Evolutionary conservation across 2,888 invertebrate genomes (phyloP).

Genomic region (Meta bourneti): DNA sequence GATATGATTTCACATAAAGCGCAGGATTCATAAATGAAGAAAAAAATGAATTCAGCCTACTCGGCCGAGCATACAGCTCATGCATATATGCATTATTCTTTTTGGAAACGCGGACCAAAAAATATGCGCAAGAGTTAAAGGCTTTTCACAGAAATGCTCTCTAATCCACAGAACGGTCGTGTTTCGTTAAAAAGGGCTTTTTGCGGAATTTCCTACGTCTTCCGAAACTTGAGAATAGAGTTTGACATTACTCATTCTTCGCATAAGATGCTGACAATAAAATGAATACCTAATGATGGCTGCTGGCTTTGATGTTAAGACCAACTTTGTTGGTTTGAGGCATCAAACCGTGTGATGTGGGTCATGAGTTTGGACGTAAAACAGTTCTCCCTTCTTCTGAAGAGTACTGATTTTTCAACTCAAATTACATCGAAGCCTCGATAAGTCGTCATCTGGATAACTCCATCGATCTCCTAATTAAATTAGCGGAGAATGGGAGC

Average conservation of each 20-base stretch:
- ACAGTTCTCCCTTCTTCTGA: too few relatives aligned
- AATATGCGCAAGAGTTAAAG: neutral
- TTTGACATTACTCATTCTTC: neutral
- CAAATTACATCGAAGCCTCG: too few relatives aligned
- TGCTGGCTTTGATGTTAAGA: neutral
- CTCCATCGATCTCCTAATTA: too few relatives aligned
- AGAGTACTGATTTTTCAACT: too few relatives aligned
- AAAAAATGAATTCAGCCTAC: constrained; percentile 16
- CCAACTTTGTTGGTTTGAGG: too few relatives aligned
- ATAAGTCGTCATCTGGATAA: too few relatives aligned
- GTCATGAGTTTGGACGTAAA: too few relatives aligned
- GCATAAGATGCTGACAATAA: neutral
- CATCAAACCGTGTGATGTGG: too few relatives aligned
- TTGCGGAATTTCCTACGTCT: neutral
- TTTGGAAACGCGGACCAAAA: neutral
- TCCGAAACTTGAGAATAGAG: neutral
- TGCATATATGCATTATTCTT: constrained; percentile 37
- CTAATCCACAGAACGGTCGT: neutral
- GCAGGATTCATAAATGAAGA: constrained; percentile 25
- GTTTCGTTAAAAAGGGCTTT: neutral
- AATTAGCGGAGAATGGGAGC: too few relatives aligned
- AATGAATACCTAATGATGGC: neutral
- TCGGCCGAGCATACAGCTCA: neutral
- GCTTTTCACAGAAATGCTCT: neutral
- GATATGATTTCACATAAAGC: constrained; percentile 36